phyloP scores from a whole-genome alignment of 2,888 invertebrate species.

The Allophyes oxyacanthae region DNA sequence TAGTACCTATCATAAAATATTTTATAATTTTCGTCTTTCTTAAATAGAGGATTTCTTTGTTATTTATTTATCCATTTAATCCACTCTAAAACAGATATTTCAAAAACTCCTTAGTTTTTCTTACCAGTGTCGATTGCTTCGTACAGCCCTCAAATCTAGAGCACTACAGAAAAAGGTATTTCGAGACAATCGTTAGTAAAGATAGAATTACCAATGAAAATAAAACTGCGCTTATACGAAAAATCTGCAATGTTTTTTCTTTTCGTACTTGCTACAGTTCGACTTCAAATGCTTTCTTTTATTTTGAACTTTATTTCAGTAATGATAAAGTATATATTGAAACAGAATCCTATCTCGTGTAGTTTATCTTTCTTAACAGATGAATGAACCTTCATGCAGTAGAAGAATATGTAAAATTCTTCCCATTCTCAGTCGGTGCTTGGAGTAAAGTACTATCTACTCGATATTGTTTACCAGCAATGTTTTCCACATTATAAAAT shows the following conservation, averaged over 20 bases:
- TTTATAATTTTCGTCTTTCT: too few relatives aligned
- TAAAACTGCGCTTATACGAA: constrained; percentile 37
- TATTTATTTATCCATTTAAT: too few relatives aligned
- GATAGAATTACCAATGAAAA: constrained; percentile 49
- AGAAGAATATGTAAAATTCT: constrained; percentile 70
- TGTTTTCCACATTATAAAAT: constrained; percentile 67
- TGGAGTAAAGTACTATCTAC: constrained; percentile 57
- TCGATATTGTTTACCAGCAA: constrained; percentile 62
- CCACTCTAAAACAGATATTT: too few relatives aligned
- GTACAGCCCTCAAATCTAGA: constrained; percentile 12
- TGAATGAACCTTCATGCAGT: constrained; percentile 73
- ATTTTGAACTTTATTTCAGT: constrained; percentile 36
- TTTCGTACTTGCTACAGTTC: constrained; percentile 47
- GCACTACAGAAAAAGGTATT: constrained; percentile 25
- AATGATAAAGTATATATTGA: constrained; percentile 51
- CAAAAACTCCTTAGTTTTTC: too few relatives aligned
- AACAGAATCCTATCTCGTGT: constrained; percentile 39
- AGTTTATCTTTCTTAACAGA: constrained; percentile 81
- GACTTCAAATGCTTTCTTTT: constrained; percentile 28
- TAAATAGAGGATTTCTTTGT: too few relatives aligned
- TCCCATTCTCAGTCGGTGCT: constrained; percentile 57
- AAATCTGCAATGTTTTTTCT: constrained; percentile 30
- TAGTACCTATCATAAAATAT: too few relatives aligned
- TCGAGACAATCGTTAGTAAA: constrained; percentile 30
- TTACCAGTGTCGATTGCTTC: too few relatives aligned